A percentile compares a stretch with the other conserved stretches of the same genome.
These are phyloP conservation scores for Drosophila basisetae DNA, from an alignment of 2,888 invertebrate species.

Conservation along the genomic window DNA sequence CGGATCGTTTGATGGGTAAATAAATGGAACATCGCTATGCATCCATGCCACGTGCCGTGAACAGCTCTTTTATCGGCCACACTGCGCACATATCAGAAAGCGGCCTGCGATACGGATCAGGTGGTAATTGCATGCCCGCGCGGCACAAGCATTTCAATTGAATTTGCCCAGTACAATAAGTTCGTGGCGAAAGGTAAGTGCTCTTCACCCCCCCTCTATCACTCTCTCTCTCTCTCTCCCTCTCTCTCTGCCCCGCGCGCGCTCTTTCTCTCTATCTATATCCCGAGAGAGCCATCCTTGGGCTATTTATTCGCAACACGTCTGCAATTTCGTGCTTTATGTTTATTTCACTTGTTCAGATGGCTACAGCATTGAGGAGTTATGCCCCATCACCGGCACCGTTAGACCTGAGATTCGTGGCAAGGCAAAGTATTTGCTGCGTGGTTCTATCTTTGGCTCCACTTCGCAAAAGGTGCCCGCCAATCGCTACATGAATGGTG, in stretches of 20 bases:
- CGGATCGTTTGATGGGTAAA: constrained; percentile 7
- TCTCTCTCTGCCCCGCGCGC: neutral
- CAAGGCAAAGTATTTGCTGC: constrained; percentile 80
- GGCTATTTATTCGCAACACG: constrained; percentile 55
- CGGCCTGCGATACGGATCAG: constrained; percentile 96
- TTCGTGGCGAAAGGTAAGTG: constrained; percentile 84
- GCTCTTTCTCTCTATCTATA: neutral
- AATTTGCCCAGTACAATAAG: constrained; percentile 92
- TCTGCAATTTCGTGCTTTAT: constrained; percentile 56
- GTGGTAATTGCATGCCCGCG: constrained; percentile 95
- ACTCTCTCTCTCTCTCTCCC: neutral
- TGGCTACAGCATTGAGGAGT: constrained; percentile 84
- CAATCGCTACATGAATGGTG: constrained; percentile 79
- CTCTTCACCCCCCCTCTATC: neutral
- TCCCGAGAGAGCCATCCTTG: constrained; percentile 21
- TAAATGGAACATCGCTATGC: constrained; percentile 13
- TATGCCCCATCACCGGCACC: constrained; percentile 75
- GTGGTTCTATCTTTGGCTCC: constrained; percentile 83
- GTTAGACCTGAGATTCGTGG: constrained; percentile 72
- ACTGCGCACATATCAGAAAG: constrained; percentile 95
- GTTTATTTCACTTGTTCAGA: constrained; percentile 62
- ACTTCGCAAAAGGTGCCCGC: constrained; percentile 77
- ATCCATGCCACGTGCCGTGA: constrained; percentile 20
- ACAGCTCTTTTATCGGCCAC: constrained; percentile 95
- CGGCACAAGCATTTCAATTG: constrained; percentile 96